These are phyloP conservation scores for Trematomus bernacchii DNA, from an alignment of 2,797 vertebrate genomes.

Conservation along the genomic window DNA sequence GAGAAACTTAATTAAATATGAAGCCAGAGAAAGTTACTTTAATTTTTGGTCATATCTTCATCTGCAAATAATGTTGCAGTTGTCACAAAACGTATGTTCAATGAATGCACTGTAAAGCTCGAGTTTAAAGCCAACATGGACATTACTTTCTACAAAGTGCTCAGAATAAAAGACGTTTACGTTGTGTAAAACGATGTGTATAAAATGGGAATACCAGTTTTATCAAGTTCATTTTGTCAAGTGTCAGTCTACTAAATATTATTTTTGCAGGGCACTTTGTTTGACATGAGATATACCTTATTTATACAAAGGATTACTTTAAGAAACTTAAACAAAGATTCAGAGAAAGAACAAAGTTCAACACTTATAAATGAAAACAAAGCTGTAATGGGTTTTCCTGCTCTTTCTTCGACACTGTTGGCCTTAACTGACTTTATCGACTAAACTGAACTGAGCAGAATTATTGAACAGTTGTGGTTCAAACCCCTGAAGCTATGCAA, in stretches of 20 bases:
- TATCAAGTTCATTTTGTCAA: background rate
- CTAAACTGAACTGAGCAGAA: constrained; percentile 57
- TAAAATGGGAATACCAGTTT: background rate
- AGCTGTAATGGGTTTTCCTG: constrained; percentile 35
- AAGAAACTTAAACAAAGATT: constrained; percentile 10
- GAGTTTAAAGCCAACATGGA: background rate
- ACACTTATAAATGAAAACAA: constrained; percentile 32
- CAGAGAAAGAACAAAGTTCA: constrained; percentile 31
- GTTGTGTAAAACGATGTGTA: too few species aligned
- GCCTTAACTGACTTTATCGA: constrained; percentile 59
- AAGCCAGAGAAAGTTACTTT: background rate
- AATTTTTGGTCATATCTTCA: background rate
- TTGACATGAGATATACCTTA: background rate
- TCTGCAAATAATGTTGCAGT: background rate
- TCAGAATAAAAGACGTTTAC: background rate
- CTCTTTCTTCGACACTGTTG: constrained; percentile 31
- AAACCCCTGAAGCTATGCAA: constrained; percentile 29
- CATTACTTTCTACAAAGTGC: background rate
- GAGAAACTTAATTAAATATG: background rate
- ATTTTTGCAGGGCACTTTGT: background rate
- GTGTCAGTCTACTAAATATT: background rate
- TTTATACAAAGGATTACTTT: constrained; percentile 9
- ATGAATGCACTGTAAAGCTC: background rate
- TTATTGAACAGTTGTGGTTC: constrained; percentile 51
- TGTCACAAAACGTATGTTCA: background rate